phyloP scores from a whole-genome alignment of 2,888 invertebrate genomes.

The Caenorhabditis wallacei region DNA sequence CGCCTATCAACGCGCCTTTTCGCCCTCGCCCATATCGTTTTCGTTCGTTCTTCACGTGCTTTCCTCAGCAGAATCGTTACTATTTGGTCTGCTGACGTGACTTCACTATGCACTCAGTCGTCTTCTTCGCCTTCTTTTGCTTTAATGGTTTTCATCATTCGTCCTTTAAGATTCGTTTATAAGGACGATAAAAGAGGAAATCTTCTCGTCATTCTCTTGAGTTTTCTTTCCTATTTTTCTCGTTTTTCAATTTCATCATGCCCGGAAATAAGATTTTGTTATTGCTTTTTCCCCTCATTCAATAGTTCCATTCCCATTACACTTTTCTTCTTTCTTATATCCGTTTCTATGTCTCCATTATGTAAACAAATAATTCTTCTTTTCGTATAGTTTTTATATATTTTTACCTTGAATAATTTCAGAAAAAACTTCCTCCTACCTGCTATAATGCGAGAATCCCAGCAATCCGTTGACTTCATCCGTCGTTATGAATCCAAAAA shows the following conservation, averaged over 20 bases:
- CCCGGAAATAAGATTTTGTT: not conserved
- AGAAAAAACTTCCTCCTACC: not conserved
- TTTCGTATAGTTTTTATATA: conserved; percentile 2
- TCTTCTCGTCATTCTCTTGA: not conserved
- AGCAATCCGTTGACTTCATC: conserved; percentile 25
- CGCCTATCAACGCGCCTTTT: conserved; percentile 37
- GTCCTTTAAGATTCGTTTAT: conserved; percentile 40
- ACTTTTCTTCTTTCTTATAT: not conserved
- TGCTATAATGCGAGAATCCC: conserved; percentile 55
- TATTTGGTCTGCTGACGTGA: conserved; percentile 64
- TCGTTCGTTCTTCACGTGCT: conserved; percentile 57
- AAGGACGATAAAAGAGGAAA: conserved; percentile 14
- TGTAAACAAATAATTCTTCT: conserved; percentile 14
- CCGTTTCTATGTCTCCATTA: not conserved
- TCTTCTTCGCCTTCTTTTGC: conserved; percentile 12
- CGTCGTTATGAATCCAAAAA: conserved; percentile 59
- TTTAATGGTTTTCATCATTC: conserved; percentile 44
- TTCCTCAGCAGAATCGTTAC: conserved; percentile 36
- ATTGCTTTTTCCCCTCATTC: not conserved
- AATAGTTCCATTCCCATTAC: not conserved
- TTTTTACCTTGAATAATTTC: conserved; percentile 11
- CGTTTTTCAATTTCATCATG: conserved; percentile 8
- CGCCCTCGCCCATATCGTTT: conserved; percentile 50
- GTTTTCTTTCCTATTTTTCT: conserved; percentile 9
- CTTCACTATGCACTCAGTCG: conserved; percentile 42